Conservation (phyloP, 2,888 invertebrate genomes). For the Euphydryas editha region DNA sequence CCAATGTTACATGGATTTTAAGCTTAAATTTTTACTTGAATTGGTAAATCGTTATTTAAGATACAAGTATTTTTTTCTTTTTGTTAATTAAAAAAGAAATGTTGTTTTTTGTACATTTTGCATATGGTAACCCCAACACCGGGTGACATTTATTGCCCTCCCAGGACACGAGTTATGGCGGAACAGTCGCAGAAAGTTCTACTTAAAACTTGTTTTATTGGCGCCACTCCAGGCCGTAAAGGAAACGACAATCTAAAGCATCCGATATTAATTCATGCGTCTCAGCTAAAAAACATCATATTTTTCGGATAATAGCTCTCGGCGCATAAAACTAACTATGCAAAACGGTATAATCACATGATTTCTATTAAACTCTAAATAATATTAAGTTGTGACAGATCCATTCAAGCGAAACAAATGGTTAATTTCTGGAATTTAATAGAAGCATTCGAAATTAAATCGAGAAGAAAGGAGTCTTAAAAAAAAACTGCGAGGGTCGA, state of each 20-base stretch:
- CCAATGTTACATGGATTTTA: no score
- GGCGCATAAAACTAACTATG: conserved; percentile 55
- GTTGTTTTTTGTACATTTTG: not conserved
- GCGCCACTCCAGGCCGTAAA: conserved; percentile 70
- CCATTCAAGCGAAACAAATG: conserved; percentile 13
- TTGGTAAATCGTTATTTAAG: no score
- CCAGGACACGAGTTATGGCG: conserved; percentile 63
- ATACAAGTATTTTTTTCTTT: no score
- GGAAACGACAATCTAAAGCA: conserved; percentile 55
- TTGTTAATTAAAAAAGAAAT: not conserved
- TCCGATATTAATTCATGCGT: conserved; percentile 69
- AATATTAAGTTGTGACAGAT: conserved; percentile 25
- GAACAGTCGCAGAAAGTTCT: conserved; percentile 60
- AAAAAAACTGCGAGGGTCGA: conserved; percentile 44
- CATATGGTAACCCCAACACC: conserved; percentile 55
- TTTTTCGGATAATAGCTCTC: conserved; percentile 62
- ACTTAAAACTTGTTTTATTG: conserved; percentile 72
- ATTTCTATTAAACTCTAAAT: conserved; percentile 16
- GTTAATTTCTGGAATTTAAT: conserved; percentile 32
- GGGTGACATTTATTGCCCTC: conserved; percentile 73
- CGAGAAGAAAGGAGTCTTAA: conserved; percentile 25
- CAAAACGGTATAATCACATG: conserved; percentile 43
- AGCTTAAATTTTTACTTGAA: no score
- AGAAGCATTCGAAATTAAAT: conserved; percentile 25
- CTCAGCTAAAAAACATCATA: conserved; percentile 77